Evolutionary conservation across 2,888 invertebrate species (phyloP).

Genomic region (Plemyria rubiginata): DNA sequence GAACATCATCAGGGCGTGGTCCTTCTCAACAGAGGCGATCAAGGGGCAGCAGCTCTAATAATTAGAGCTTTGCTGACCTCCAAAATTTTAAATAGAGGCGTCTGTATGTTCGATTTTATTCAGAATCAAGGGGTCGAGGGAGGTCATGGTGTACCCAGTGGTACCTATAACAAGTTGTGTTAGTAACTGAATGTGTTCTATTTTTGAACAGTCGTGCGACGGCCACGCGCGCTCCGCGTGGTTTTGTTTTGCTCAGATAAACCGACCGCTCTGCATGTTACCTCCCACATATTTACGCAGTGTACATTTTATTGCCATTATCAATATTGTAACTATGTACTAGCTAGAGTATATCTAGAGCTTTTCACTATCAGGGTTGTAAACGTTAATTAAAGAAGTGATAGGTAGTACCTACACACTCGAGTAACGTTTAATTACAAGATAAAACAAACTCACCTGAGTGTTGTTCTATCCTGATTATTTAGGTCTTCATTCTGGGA

Average conservation of each 20-base stretch:
- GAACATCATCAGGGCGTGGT: slow-evolving; percentile 72
- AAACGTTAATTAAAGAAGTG: slow-evolving; percentile 59
- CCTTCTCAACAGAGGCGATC: slow-evolving; percentile 19
- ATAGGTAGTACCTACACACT: slow-evolving; percentile 36
- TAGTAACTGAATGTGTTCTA: slow-evolving; percentile 55
- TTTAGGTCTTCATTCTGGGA: too few species aligned
- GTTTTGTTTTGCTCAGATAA: slow-evolving; percentile 77
- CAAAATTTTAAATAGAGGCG: slow-evolving; percentile 31
- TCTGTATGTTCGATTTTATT: slow-evolving; percentile 19
- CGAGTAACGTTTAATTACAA: slow-evolving; percentile 46
- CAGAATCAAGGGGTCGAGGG: slow-evolving; percentile 6
- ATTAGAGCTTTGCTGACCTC: too few species aligned
- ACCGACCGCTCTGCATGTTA: slow-evolving; percentile 50
- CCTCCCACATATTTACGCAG: slow-evolving; percentile 71
- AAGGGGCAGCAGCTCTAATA: too few species aligned
- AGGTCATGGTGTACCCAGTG: slow-evolving; percentile 20
- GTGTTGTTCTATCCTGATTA: too few species aligned
- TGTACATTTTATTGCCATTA: slow-evolving; percentile 63
- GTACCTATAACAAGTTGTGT: too few species aligned
- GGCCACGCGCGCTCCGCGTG: slow-evolving; percentile 76
- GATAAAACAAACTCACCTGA: too few species aligned
- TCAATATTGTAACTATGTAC: slow-evolving; percentile 64
- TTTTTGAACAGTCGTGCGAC: slow-evolving; percentile 67
- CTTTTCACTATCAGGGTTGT: slow-evolving; percentile 55
- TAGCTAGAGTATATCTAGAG: slow-evolving; percentile 36